Conservation (phyloP, 2,113 vertebrate genomes). For the Otus sunia region DNA sequence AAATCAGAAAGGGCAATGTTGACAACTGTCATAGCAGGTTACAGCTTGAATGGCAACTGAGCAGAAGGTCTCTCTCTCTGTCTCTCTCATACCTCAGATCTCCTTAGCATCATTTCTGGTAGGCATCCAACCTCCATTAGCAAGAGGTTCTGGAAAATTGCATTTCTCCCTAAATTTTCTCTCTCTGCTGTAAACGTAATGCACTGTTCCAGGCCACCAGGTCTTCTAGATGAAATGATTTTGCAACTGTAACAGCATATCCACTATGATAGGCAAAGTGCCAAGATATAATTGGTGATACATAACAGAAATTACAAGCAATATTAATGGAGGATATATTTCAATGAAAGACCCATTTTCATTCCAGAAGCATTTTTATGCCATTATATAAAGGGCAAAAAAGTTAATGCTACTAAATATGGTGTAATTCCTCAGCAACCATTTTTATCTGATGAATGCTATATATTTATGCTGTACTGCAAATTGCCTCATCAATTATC, state of each 20-base stretch:
- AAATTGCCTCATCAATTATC: conserved; percentile 40
- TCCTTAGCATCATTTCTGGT: conserved; percentile 63
- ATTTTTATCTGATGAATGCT: conserved; percentile 42
- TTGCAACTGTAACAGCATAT: not conserved
- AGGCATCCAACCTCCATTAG: conserved; percentile 62
- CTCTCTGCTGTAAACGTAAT: conserved; percentile 31
- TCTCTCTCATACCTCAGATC: conserved; percentile 66
- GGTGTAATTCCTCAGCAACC: conserved; percentile 17
- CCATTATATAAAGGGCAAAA: conserved; percentile 45
- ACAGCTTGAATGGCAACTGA: conserved; percentile 59
- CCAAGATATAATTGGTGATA: conserved; percentile 46
- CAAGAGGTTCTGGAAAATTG: conserved; percentile 62
- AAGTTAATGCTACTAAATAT: conserved; percentile 58
- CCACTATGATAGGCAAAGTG: conserved; percentile 28
- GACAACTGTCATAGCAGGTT: conserved; percentile 72
- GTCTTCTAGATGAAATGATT: conserved; percentile 44
- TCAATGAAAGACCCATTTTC: conserved; percentile 31
- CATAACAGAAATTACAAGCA: conserved; percentile 21
- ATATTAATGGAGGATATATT: conserved; percentile 29
- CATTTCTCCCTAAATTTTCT: conserved; percentile 38
- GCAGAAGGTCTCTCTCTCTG: conserved; percentile 67
- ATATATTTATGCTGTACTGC: conserved; percentile 6
- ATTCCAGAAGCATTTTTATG: conserved; percentile 25
- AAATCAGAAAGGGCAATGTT: conserved; percentile 74
- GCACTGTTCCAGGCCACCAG: conserved; percentile 8